phyloP scores from a whole-genome alignment of 2,113 vertebrate genomes.

The Chelonoidis abingdonii region DNA sequence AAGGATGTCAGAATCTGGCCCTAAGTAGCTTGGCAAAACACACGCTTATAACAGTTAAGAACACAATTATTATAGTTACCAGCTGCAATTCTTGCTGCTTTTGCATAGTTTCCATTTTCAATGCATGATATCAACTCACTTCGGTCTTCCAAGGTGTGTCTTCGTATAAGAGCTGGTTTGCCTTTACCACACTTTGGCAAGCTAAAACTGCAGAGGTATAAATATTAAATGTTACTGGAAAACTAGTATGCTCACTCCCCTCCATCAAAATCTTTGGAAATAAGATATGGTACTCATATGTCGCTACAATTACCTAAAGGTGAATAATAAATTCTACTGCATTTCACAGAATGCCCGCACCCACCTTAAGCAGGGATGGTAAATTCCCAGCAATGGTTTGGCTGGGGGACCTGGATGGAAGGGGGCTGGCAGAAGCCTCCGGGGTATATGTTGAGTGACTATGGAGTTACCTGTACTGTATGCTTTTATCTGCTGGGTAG shows the following conservation, averaged over 20 bases:
- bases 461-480: background rate
- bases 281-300: background rate
- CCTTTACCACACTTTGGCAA: constrained; percentile 94
- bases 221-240: constrained; percentile 20
- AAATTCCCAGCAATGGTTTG: background rate
- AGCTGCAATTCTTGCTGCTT: constrained; percentile 94
- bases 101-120: constrained; percentile 95
- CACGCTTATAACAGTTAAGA: background rate
- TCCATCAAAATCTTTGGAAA: background rate
- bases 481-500: background rate
- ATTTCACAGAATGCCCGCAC: background rate
- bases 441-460: background rate
- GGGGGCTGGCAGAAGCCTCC: background rate
- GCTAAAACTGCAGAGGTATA: constrained; percentile 75
- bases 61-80: constrained; percentile 78
- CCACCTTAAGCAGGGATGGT: background rate
- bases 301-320: background rate
- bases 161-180: constrained; percentile 93
- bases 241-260: background rate
- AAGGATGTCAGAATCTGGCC: background rate
- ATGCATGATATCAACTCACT: constrained; percentile 96
- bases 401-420: background rate
- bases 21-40: background rate
- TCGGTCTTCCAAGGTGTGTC: constrained; percentile 94
- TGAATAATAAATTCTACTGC: background rate